phyloP scores from a whole-genome alignment of 2,113 vertebrate species.

The Romanogobio albipinnatus region DNA sequence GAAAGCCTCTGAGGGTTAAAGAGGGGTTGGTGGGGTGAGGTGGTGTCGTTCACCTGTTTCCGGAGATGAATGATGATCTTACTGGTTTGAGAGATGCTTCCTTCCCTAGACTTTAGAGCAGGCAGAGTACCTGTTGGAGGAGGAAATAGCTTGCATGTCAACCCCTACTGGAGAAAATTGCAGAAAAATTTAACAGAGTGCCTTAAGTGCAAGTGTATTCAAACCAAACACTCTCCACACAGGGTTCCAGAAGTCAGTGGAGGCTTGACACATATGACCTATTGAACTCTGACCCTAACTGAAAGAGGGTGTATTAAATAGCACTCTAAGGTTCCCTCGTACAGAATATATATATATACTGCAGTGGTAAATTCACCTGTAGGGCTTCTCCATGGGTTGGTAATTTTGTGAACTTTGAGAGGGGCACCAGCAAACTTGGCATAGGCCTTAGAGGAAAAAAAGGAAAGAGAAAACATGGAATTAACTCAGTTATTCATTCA shows the following conservation, averaged over 20 bases:
- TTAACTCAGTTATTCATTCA: not conserved
- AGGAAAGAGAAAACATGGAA: not conserved
- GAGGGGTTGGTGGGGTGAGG: not conserved
- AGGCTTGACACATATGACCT: constrained; percentile 12
- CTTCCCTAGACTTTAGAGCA: constrained; percentile 80
- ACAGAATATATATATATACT: not conserved
- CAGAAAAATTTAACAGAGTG: not conserved
- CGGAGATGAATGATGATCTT: constrained; percentile 92
- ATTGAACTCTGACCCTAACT: constrained; percentile 30
- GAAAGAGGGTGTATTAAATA: constrained; percentile 9
- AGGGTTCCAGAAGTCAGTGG: constrained; percentile 28
- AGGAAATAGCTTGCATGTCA: not conserved
- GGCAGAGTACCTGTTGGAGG: constrained; percentile 80
- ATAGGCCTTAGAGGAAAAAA: constrained; percentile 43
- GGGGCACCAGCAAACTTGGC: constrained; percentile 59
- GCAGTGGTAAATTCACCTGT: constrained; percentile 43
- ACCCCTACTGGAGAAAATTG: not conserved
- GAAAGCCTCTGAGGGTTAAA: too few species aligned
- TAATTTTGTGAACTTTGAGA: constrained; percentile 57
- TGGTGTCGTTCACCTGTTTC: constrained; percentile 82
- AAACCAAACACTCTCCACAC: not conserved
- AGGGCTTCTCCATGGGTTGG: constrained; percentile 60
- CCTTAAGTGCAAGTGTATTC: not conserved
- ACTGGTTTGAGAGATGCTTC: constrained; percentile 80
- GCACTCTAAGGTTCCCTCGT: not conserved